Evolutionary conservation across 2,888 invertebrate genomes (phyloP).

Genomic region (Kuschelorhynchus macadamiae): DNA sequence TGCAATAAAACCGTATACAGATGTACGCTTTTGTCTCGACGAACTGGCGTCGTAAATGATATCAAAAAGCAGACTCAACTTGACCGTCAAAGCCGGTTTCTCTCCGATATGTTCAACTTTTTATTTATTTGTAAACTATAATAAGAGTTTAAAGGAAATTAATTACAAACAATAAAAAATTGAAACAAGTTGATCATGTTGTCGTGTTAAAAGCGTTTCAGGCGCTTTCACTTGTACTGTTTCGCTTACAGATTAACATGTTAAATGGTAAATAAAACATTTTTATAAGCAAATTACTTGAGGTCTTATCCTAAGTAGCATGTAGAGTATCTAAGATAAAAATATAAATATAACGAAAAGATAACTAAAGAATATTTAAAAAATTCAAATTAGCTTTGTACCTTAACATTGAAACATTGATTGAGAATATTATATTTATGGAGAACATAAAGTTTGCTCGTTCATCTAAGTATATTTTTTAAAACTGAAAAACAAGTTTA

Average conservation of each 20-base stretch:
- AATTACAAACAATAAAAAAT: conserved; percentile 13
- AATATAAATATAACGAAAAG: no score
- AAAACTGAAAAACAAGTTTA: no score
- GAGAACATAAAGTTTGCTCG: no score
- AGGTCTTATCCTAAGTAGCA: no score
- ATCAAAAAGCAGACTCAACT: conserved; percentile 35
- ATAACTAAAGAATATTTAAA: no score
- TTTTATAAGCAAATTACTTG: no score
- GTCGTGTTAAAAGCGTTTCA: not conserved
- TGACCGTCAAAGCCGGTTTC: conserved; percentile 34
- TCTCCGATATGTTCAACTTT: conserved; percentile 15
- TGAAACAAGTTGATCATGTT: conserved; percentile 17
- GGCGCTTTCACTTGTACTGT: not conserved
- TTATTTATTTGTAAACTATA: conserved; percentile 22
- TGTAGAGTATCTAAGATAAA: no score
- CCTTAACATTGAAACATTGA: no score
- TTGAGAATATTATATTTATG: no score
- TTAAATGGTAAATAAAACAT: no score
- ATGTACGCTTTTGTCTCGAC: conserved; percentile 38
- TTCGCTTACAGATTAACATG: conserved; percentile 1
- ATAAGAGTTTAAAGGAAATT: conserved; percentile 19
- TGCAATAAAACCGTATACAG: conserved; percentile 46
- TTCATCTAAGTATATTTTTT: no score
- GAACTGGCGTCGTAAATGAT: conserved; percentile 45
- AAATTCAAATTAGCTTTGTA: no score